Evolutionary conservation across 37 sponge, comb jelly and placozoan genomes (phyloP), one percentile per base, ranked within the genome.

Genomic region (Lycopodina hypogea): DNA sequence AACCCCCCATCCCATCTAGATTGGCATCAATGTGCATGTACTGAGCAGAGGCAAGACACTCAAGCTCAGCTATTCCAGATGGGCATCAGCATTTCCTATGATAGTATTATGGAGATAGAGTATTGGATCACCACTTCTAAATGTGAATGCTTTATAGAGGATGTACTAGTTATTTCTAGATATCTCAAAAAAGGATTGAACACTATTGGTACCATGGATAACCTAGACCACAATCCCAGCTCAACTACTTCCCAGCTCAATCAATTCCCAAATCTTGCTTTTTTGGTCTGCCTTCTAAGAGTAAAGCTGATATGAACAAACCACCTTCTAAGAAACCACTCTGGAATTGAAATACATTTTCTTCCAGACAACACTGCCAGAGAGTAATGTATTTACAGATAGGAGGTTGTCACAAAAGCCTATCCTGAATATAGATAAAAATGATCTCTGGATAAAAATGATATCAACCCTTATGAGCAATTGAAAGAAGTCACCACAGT

Each of bases 81-180:
- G 57, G 81, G 81, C 48, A 81, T 81, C 71, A 71, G 81, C 72
- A 81, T 81, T 81, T 81, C 81, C 48, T 81, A 81, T 81, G 81
- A 81, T 56, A 81, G 81, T 72, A 71, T 81, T 51, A 55, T 81
- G 71, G 81, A 81, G 70, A 56, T 71, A n/a, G 81, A 81, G 72
- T 59, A 81, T 28, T 70, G 72, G 72, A 70, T 71, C 51, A 59
- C 81, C 71, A 70, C 72, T 56, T 45, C 81, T 38, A 58, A 58
- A 22, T 81, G 72, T 81, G 81, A 81, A 58, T 60, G 45, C 34
- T 81, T 69, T 71, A 56, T 32, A 28, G 72, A 81, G 71, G 81
- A 81, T 71, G 72, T 59, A 29, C 72, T 81, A 45, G 70, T 79
- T 48, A 39, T 70, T 68, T 70, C 80, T 79, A 22, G 53, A 36